phyloP scores from a whole-genome alignment of 2,797 vertebrate genomes.

The Diglossa cyanea region DNA sequence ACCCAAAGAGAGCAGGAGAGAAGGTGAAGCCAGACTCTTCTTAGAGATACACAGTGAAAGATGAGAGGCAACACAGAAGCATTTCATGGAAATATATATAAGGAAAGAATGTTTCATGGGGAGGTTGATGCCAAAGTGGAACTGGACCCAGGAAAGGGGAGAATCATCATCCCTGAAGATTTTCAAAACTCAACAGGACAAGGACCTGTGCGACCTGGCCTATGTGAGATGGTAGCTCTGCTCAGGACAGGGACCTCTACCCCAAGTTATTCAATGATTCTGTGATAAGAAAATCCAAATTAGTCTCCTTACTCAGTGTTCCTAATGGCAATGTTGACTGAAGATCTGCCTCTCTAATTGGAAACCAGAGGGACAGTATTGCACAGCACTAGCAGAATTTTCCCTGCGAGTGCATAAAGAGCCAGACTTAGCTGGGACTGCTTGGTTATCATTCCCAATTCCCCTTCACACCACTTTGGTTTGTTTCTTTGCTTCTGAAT shows the following conservation, averaged over 20 bases:
- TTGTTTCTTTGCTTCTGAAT: not conserved
- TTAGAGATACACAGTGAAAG: not conserved
- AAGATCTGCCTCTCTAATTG: not conserved
- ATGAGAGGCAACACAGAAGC: not conserved
- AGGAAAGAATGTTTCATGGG: not conserved
- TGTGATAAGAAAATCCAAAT: not conserved
- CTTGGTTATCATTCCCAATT: not conserved
- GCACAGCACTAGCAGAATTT: rapidly evolving
- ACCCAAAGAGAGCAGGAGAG: not conserved
- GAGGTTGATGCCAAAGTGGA: not conserved
- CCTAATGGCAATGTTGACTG: not conserved
- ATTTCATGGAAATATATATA: not conserved
- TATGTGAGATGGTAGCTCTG: not conserved
- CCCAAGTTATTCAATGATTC: not conserved
- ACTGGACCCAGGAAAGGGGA: not conserved
- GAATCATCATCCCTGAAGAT: not conserved
- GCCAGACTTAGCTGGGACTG: not conserved
- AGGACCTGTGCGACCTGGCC: not conserved
- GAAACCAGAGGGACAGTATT: not conserved
- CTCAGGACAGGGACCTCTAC: not conserved
- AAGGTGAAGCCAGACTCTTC: not conserved
- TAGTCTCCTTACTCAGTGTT: not conserved
- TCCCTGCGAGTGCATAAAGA: not conserved
- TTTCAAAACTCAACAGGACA: not conserved
- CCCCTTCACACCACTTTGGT: not conserved